phyloP scores from a whole-genome alignment of 2,888 invertebrate genomes.

The Thereva nobilitata region DNA sequence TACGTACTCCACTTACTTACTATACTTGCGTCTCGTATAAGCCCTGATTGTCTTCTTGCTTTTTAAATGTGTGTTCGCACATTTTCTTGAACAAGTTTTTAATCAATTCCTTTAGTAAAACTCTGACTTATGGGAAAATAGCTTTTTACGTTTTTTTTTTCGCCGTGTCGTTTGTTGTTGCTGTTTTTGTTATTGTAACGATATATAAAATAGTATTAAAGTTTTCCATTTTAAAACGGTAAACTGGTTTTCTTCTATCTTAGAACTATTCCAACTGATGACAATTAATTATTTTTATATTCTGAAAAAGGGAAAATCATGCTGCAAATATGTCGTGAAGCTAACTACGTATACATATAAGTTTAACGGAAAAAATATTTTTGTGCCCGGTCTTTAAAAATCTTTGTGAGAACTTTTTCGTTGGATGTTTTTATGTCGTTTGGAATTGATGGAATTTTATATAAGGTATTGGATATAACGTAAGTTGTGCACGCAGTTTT shows the following conservation, averaged over 20 bases:
- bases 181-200: too few relatives aligned
- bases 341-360: too few relatives aligned
- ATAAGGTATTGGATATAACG: too few relatives aligned
- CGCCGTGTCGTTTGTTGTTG: not conserved
- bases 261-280: too few relatives aligned
- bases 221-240: not conserved
- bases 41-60: slow-evolving; percentile 17
- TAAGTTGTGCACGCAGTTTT: too few relatives aligned
- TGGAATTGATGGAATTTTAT: too few relatives aligned
- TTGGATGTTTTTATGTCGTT: too few relatives aligned
- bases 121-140: slow-evolving; percentile 33
- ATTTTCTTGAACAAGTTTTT: slow-evolving; percentile 34
- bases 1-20: slow-evolving; percentile 38
- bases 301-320: slow-evolving; percentile 8
- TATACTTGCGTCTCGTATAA: not conserved
- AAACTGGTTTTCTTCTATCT: slow-evolving; percentile 5
- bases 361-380: too few relatives aligned
- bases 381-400: too few relatives aligned
- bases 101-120: slow-evolving; percentile 29
- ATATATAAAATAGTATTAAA: too few relatives aligned
- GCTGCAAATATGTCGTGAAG: too few relatives aligned
- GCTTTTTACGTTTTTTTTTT: slow-evolving; percentile 32
- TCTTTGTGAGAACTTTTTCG: too few relatives aligned
- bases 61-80: slow-evolving; percentile 25
- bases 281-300: not conserved